A percentile compares a stretch with the other conserved stretches of the same genome.
Conservation (phyloP, 2,888 invertebrate species). For the Amphimallon solstitiale region DNA sequence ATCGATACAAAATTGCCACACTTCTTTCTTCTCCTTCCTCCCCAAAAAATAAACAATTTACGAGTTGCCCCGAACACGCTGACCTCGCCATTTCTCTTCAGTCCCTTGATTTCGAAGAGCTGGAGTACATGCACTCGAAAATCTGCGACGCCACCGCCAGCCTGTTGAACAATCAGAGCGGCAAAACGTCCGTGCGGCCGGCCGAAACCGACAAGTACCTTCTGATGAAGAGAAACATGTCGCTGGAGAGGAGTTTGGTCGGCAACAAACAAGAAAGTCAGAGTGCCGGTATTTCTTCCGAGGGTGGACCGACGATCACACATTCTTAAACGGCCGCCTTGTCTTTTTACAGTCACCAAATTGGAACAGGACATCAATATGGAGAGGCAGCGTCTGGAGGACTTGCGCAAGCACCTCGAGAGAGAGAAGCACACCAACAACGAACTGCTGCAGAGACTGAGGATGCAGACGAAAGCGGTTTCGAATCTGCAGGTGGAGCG, state of each 20-base stretch:
- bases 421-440: constrained; percentile 48
- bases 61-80: constrained; percentile 9
- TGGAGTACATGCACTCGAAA: constrained; percentile 67
- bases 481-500: constrained; percentile 49
- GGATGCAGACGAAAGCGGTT: constrained; percentile 46
- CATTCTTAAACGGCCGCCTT: not conserved
- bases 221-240: constrained; percentile 63
- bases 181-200: constrained; percentile 59
- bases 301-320: not conserved
- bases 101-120: constrained; percentile 65
- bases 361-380: constrained; percentile 47
- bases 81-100: constrained; percentile 49
- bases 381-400: constrained; percentile 47
- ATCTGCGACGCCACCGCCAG: constrained; percentile 66
- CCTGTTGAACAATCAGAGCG: constrained; percentile 50
- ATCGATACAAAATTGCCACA: constrained; percentile 39
- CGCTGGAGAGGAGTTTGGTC: constrained; percentile 64
- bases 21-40: no score
- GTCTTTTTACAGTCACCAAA: constrained; percentile 42
- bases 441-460: constrained; percentile 46
- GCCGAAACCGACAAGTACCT: constrained; percentile 61
- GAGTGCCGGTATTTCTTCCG: constrained; percentile 61
- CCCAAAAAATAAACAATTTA: no score
- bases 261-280: constrained; percentile 65
- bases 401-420: constrained; percentile 46